Base-by-base conservation (phyloP, 2,888 invertebrate genomes). In the Ramazzottius varieornatus region DNA sequence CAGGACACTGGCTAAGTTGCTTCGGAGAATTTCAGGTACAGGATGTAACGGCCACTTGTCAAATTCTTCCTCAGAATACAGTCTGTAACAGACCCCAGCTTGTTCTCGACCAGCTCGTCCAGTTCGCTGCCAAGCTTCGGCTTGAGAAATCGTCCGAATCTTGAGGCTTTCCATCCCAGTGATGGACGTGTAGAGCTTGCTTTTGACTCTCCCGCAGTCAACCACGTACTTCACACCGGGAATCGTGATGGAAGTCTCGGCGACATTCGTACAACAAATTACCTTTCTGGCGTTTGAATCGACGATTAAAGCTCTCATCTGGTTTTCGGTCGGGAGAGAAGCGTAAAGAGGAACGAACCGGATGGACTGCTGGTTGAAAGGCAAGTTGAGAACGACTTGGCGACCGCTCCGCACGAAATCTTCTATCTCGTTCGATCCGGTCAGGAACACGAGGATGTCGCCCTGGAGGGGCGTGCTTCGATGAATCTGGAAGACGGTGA, bases 401-500 rank as follows among this genome's bases (percentile, higher is more conserved):
- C 63, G 65, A n/a, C 70, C 65, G 63, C 68, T 65, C 65, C 66
- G 66, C 4, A 67, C 67, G 63, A 74, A 74, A 65, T 69, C 69
- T 33, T 73, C 71, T 1, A 71, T 73, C 67, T 75, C 75, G 4
- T 69, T 46, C 20, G 71, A 71, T 13, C 72, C 69, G 2, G 74
- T 72, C 20, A 75, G 65, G 69, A 79, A 79, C 1, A 77, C 76
- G 1, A 79, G 72, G 20, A 66, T 66, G 24, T 65, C 46, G 46
- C 65, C 46, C 13, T 63, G 65, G 8, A 16, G 13, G 4, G 16
- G 20, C 54, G 13, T 8, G 8, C 13, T 20, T 65, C 72, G 70
- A 70, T 79, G 78, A 63, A 78, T 73, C 68, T 78, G 75, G 68
- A 78, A 75, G 24, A 78, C 71, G n/a, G 77, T 73, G 29, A 77